Evolutionary conservation across 1,140 invertebrate genomes (phyloP).

Genomic region (Drosophila neocordata): DNA sequence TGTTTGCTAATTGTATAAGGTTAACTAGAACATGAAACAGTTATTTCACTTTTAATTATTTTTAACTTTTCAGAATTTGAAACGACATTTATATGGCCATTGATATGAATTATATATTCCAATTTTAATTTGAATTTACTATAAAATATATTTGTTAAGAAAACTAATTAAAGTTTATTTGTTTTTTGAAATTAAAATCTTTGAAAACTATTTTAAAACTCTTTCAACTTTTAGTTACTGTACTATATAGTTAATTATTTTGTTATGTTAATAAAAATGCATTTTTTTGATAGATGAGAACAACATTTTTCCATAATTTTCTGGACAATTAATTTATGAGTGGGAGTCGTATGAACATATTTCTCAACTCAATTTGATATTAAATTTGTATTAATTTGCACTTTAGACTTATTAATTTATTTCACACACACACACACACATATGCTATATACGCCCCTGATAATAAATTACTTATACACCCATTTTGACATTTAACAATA

Average conservation of each 20-base stretch:
- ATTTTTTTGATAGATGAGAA: background rate
- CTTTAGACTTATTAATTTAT: conserved; percentile 21
- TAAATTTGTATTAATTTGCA: conserved; percentile 32
- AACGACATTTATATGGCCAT: no score
- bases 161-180: no score
- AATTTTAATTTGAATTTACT: no score
- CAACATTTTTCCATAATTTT: background rate
- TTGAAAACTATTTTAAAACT: no score
- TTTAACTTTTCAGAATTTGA: background rate
- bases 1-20: no score
- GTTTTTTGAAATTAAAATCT: no score
- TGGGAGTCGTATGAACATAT: background rate
- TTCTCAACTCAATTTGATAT: conserved; percentile 11
- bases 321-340: conserved; percentile 23
- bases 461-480: conserved; percentile 40
- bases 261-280: background rate
- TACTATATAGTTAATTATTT: no score
- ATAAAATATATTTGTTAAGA: no score
- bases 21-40: background rate
- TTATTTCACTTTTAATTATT: background rate
- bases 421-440: background rate
- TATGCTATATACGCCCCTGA: conserved; percentile 31
- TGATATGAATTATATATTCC: no score
- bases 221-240: no score
- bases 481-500: conserved; percentile 22